These are phyloP conservation scores for Forbesichthys papilliferus DNA, from an alignment of 2,113 vertebrate species.

Conservation along the genomic window DNA sequence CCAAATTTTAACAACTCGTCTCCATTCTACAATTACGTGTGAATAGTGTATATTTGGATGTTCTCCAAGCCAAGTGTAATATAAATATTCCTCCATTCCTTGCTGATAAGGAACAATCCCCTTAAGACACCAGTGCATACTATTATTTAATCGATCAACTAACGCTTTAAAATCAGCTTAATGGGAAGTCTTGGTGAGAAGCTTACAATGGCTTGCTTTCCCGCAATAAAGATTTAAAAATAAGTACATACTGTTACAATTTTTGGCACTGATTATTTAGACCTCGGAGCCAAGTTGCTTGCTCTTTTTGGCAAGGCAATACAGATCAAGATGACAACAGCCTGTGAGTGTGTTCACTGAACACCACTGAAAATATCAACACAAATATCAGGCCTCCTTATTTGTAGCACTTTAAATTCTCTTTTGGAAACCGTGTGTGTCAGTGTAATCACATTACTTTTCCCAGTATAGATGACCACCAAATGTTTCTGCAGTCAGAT, in stretches of 20 bases:
- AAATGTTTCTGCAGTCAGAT: too few relatives aligned
- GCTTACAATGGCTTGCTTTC: conserved; percentile 9
- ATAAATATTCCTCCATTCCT: conserved; percentile 16
- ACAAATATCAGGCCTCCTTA: too few relatives aligned
- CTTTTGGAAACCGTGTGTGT: too few relatives aligned
- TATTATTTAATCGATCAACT: conserved; percentile 32
- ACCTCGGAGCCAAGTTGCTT: conserved; percentile 29
- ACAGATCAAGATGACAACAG: too few relatives aligned
- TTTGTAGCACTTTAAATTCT: too few relatives aligned
- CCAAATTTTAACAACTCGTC: too few relatives aligned
- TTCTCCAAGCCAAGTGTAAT: conserved; percentile 9
- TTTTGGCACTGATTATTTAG: conserved; percentile 12
- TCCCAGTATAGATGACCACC: too few relatives aligned
- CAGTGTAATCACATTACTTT: too few relatives aligned
- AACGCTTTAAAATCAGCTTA: conserved; percentile 41
- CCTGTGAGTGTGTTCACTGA: too few relatives aligned
- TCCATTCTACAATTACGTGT: background rate
- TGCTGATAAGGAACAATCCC: conserved; percentile 22
- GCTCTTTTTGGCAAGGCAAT: too few relatives aligned
- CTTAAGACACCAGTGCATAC: conserved; percentile 15
- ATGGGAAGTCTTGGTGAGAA: conserved; percentile 27
- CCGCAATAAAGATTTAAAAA: conserved; percentile 4
- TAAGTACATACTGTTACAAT: conserved; percentile 2
- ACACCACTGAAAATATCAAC: too few relatives aligned
- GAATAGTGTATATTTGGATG: background rate